phyloP scores from a whole-genome alignment of 1,140 invertebrate species.

The Zaprionus vittiger region DNA sequence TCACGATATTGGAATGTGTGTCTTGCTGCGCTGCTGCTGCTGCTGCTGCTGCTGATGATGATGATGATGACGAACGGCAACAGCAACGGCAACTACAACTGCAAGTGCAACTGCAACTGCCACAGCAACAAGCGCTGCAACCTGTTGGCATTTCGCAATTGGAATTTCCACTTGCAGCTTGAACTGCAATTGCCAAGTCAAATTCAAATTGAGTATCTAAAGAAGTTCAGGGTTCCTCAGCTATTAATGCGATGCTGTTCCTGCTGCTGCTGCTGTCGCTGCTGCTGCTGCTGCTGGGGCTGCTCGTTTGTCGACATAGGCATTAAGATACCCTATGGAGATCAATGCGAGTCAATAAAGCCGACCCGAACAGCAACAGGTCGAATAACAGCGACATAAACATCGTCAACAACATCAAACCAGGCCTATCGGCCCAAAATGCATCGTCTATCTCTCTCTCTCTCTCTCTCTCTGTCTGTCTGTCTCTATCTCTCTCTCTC shows the following conservation, averaged over 20 bases:
- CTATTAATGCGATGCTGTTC: constrained; percentile 41
- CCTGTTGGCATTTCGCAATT: constrained; percentile 3
- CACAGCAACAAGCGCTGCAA: neutral
- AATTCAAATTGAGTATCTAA: constrained; percentile 8
- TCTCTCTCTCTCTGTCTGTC: constrained; percentile 9
- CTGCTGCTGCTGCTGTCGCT: neutral
- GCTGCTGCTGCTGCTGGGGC: too few species aligned
- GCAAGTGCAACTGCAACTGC: constrained; percentile 41
- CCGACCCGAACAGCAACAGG: constrained; percentile 20
- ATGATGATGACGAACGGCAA: constrained; percentile 52
- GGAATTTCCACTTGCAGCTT: constrained; percentile 6
- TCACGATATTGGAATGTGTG: constrained; percentile 77
- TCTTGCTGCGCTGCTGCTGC: constrained; percentile 55
- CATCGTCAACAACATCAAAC: constrained; percentile 2
- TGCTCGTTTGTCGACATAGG: constrained; percentile 44
- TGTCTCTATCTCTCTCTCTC: constrained; percentile 5
- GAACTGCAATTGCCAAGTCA: neutral
- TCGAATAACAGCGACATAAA: constrained; percentile 21
- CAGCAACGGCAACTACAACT: constrained; percentile 40
- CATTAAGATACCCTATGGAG: constrained; percentile 39
- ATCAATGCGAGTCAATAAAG: constrained; percentile 49
- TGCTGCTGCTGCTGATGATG: constrained; percentile 51
- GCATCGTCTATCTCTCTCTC: neutral
- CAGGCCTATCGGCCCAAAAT: constrained; percentile 32
- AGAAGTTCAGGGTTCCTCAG: constrained; percentile 5